Base-by-base conservation (phyloP, 2,888 invertebrate species). In the Balanococcus diminutus region DNA sequence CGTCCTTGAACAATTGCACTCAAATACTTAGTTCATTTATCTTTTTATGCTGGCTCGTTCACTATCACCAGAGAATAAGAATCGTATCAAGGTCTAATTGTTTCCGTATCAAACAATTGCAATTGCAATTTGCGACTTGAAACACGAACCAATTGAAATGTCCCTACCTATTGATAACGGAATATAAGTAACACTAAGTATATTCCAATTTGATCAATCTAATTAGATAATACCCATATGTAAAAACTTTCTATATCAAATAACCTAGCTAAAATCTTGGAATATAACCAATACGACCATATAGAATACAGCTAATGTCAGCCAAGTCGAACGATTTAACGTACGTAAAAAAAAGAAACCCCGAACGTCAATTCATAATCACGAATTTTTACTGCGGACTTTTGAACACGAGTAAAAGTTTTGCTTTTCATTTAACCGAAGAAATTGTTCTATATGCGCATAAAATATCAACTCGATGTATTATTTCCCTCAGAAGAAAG, bases 81-180 rank as follows among this genome's bases (percentile, higher is more conserved):
- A 32, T 75, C 5, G 19, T 79, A 79, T 79, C 75, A 79, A 79
- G 75, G 75, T 79, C 75, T 79, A 32, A 79, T 79, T 79, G 75
- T 36, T 79, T 79, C 75, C 75, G 36, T 19, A 19, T 0, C 28
- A 5, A 25, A 28, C 9, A 28, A 22, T 67, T 28, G 28, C 3
- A 31, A 67, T 67, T 67, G 28, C 4, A 22, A 6, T 22, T 16
- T n/a, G n/a, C 2, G 46, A 46, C 46, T 2, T 46, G n/a, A n/a
- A 3, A 4, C n/a, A n/a, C 16, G 51, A 14, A 42, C 42, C 11
- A 2, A 0, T 14, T 14, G 14, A 42, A 1, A 42, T 42, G 11
- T 42, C 14, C 11, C 2, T 42, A 9, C 42, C 42, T 42, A 42
- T 14, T 9, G 11, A n/a, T n/a, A n/a, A 42, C 14, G 0, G 14